phyloP scores from a whole-genome alignment of 2,797 vertebrate genomes.

The Hyperoplus immaculatus region DNA sequence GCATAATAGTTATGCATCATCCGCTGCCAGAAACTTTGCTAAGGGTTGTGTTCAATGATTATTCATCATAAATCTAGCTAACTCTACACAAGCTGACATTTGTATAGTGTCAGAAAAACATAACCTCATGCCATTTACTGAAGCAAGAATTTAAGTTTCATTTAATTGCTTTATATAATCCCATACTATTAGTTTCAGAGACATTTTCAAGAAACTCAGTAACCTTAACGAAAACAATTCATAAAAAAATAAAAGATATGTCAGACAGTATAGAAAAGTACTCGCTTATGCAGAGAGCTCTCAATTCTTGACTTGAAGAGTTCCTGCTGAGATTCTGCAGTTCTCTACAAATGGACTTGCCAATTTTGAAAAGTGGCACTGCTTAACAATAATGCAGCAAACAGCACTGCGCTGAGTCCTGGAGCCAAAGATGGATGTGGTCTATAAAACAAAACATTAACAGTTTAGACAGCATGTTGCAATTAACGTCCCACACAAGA shows the following conservation, averaged over 20 bases:
- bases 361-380: constrained; percentile 53
- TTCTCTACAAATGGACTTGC: constrained; percentile 34
- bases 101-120: not conserved
- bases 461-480: constrained; percentile 16
- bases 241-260: not conserved
- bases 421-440: constrained; percentile 43
- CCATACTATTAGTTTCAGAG: not conserved
- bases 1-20: not conserved
- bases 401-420: constrained; percentile 19
- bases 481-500: constrained; percentile 28
- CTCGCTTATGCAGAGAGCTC: constrained; percentile 16
- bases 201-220: not conserved
- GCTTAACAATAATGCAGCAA: constrained; percentile 39
- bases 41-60: not conserved
- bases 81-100: not conserved
- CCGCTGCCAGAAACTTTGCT: constrained; percentile 1
- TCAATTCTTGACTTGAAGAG: not conserved
- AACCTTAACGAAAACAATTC: not conserved
- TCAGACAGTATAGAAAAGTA: too few relatives aligned
- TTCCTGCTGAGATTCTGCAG: constrained; percentile 23
- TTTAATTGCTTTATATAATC: not conserved
- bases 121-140: not conserved
- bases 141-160: not conserved
- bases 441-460: constrained; percentile 53
- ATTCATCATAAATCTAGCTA: not conserved